A percentile compares a stretch with the other conserved stretches of the same genome.
Evolutionary conservation across 1,140 invertebrate species (phyloP).

Genomic region (Acromyrmex charruanus): DNA sequence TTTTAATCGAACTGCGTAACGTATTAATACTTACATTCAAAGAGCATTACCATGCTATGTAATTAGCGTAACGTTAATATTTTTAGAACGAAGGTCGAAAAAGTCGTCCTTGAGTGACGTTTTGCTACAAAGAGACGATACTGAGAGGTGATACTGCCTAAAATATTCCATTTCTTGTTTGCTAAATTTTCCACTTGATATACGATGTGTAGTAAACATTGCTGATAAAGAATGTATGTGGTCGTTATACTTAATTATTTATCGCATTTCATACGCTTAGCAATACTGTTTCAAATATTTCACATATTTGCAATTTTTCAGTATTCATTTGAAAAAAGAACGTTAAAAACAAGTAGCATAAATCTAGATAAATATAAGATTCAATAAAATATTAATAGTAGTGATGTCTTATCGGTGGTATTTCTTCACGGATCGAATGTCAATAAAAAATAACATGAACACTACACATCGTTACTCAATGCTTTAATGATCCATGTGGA

Average conservation of each 20-base stretch:
- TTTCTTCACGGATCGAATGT: background rate
- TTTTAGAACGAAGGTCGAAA: constrained; percentile 11
- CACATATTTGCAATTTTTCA: background rate
- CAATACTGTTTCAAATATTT: background rate
- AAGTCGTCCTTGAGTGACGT: background rate
- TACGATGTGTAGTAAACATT: background rate
- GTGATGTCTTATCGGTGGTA: background rate
- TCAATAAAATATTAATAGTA: background rate
- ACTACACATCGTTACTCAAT: background rate
- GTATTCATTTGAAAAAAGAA: background rate
- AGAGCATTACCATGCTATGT: background rate
- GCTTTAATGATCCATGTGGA: background rate
- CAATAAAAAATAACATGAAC: constrained; percentile 14
- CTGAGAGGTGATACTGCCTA: background rate
- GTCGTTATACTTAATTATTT: background rate
- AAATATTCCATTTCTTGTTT: constrained; percentile 19
- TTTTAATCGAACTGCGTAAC: background rate
- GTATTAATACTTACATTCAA: background rate
- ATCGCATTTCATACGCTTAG: background rate
- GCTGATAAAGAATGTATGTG: constrained; percentile 20
- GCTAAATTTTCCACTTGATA: constrained; percentile 24
- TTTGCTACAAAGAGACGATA: background rate
- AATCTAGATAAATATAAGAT: background rate
- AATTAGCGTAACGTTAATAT: constrained; percentile 36
- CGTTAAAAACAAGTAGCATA: background rate